phyloP scores from a whole-genome alignment of 64 coral and sea anemone genomes.

The Actinia tenebrosa region DNA sequence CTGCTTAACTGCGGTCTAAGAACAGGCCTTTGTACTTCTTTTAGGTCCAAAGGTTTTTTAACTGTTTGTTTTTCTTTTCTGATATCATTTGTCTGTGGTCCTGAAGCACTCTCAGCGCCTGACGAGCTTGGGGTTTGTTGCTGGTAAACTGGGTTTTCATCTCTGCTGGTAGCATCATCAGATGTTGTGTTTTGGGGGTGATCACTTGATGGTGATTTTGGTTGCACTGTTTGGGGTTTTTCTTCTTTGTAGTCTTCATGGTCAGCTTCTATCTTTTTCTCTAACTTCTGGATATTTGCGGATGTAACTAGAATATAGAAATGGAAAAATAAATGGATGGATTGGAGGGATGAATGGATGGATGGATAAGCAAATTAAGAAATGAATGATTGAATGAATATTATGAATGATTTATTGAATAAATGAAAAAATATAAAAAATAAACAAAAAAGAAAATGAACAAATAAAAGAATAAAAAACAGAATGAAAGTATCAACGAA shows the following conservation, averaged over 20 bases:
- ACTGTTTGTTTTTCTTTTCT: neutral
- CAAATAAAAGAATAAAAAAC: no score
- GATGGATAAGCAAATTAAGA: no score
- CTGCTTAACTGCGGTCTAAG: conserved; percentile 9
- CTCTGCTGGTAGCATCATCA: neutral
- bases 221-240: neutral
- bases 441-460: neutral
- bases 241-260: conserved; percentile 16
- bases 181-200: neutral
- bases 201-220: neutral
- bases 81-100: neutral
- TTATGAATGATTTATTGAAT: no score
- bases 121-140: neutral
- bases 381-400: no score
- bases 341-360: no score
- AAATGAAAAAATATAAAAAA: neutral
- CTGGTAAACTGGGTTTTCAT: neutral
- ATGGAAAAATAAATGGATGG: neutral
- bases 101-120: neutral
- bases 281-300: conserved; percentile 45
- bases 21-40: neutral
- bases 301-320: conserved; percentile 12
- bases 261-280: conserved; percentile 42
- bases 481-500: no score
- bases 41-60: neutral